Base-by-base conservation (phyloP, 2,113 vertebrate species). In the Pangasianodon gigas region DNA sequence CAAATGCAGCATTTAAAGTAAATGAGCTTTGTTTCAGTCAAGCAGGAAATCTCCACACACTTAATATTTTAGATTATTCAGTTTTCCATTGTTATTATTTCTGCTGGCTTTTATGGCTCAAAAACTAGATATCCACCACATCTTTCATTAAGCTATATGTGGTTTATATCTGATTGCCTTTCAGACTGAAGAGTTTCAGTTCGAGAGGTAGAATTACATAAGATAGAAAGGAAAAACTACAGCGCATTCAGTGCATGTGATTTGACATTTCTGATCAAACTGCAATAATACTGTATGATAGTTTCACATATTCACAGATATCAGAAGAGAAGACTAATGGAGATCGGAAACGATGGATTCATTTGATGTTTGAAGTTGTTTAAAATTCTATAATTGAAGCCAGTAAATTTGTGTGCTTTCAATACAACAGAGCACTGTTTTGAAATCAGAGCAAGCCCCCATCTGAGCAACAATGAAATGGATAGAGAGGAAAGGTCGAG, bases 251-350 rank as follows among this genome's bases (percentile, higher is more conserved):
- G 86, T 77, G 51, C 86, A 54, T 58, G 4, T 51, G 29, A 84
- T 86, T 44, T 88, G 67, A 80, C 32, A 65, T 48, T 65, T 84
- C 82, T 65, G 82, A 79, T 84, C 85, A 84, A 79, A 82, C 29
- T 88, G 58, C 52, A 90, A 65, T 90, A 91, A 91, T 91, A 91
- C 91, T 91, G 88, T 82, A 77, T 26, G 75, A 88, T 87, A 41
- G n/a, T 32, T 88, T 62, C 21, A 84, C 62, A 80, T 89, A 58
- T 75, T 84, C 46, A 84, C 41, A 86, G 18, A 89, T 89, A 84
- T 44, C 37, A 82, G 44, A 4, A 80, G 21, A 82, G 62, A 81
- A 88, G 56, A 65, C 32, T 13, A 79, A 54, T 52, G 13, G 46
- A 88, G 82, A 80, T 62, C 46, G 37, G 41, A 67, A 60, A 29